phyloP scores from a whole-genome alignment of 2,113 vertebrate species.

The Podarcis raffonei region DNA sequence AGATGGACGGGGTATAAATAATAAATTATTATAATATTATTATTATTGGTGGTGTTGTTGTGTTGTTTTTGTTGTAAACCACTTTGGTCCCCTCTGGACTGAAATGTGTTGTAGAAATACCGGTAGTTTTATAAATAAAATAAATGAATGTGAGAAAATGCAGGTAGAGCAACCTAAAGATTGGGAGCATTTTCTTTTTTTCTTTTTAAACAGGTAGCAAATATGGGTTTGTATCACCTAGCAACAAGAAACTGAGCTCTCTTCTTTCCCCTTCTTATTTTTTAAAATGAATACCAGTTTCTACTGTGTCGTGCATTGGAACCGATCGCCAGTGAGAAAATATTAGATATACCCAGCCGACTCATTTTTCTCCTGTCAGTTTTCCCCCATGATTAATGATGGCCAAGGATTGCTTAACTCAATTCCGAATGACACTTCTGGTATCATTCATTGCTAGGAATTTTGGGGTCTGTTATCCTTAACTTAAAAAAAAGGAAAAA shows the following conservation, averaged over 20 bases:
- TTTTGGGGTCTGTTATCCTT: slow-evolving; percentile 57
- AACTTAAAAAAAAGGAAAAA: slow-evolving; percentile 61
- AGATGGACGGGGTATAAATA: too few relatives aligned
- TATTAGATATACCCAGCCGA: slow-evolving; percentile 61
- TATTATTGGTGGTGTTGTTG: too few relatives aligned
- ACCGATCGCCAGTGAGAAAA: slow-evolving; percentile 62
- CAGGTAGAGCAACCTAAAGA: neutral
- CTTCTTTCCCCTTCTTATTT: neutral
- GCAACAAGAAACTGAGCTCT: neutral
- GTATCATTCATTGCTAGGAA: slow-evolving; percentile 52
- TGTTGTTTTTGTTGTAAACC: too few relatives aligned
- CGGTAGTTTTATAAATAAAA: neutral
- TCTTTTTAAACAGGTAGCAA: neutral
- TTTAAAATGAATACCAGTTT: slow-evolving; percentile 49
- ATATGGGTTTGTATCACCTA: neutral
- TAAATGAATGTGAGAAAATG: neutral
- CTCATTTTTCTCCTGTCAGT: slow-evolving; percentile 74
- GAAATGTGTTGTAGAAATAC: too few relatives aligned
- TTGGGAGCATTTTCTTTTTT: neutral
- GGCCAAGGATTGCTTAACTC: slow-evolving; percentile 62
- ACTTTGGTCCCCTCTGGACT: too few relatives aligned
- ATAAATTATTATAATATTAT: too few relatives aligned
- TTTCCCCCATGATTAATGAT: slow-evolving; percentile 70
- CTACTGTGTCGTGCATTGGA: slow-evolving; percentile 55
- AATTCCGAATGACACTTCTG: slow-evolving; percentile 59